Percentiles rank a stretch among this genome's conserved stretches.
These are phyloP conservation scores for Aphrocallistes beatrix DNA, from an alignment of 37 sponge, comb jelly and placozoan genomes.

Conservation along the genomic window DNA sequence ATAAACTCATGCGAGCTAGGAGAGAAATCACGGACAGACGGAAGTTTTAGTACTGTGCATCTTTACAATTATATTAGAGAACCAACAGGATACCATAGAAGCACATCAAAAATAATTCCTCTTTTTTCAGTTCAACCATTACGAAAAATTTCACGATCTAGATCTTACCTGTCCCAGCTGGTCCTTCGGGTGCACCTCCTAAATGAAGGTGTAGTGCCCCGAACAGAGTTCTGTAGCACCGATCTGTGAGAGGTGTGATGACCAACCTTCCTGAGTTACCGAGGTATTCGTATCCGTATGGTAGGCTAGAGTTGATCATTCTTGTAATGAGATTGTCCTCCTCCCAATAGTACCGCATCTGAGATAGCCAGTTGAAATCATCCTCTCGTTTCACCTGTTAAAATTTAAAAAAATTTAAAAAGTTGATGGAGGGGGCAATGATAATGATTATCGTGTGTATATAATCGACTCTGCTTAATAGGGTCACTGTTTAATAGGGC, in stretches of 20 bases:
- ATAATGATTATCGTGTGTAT: background rate
- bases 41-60: too few species aligned
- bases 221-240: constrained; percentile 93
- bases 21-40: too few species aligned
- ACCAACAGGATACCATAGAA: too few species aligned
- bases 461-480: too few species aligned
- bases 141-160: constrained; percentile 96
- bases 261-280: constrained; percentile 92
- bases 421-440: background rate
- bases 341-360: constrained; percentile 99
- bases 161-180: constrained; percentile 98
- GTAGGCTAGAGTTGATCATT: constrained; percentile 93
- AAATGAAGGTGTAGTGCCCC: constrained; percentile 95
- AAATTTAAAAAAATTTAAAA: background rate
- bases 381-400: constrained; percentile 73
- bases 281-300: constrained; percentile 98
- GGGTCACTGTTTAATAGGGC: too few species aligned
- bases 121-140: constrained; percentile 95
- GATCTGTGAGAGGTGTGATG: constrained; percentile 97
- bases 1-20: too few species aligned
- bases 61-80: too few species aligned
- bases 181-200: constrained; percentile 99
- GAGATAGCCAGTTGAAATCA: constrained; percentile 98
- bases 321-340: constrained; percentile 84
- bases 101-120: constrained; percentile 98